phyloP scores from a whole-genome alignment of 2,113 vertebrate species.

The Brienomyrus brachyistius region DNA sequence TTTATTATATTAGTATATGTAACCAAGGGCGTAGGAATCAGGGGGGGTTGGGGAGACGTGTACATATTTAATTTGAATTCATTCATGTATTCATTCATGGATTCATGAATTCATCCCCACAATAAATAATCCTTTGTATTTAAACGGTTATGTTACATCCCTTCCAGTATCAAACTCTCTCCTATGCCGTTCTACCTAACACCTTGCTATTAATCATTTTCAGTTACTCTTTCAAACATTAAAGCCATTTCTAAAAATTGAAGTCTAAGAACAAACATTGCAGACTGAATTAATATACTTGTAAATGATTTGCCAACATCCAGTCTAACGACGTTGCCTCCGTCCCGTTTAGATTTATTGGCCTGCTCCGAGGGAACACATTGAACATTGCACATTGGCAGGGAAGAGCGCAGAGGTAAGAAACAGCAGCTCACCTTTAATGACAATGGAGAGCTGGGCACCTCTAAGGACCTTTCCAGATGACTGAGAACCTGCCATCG shows the following conservation, averaged over 20 bases:
- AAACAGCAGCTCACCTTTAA: constrained; percentile 1
- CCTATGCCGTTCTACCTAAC: neutral
- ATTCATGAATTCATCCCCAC: neutral
- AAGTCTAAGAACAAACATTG: neutral
- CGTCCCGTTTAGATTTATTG: constrained; percentile 65
- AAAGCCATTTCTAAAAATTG: neutral
- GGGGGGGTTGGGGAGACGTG: neutral
- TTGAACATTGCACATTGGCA: constrained; percentile 66
- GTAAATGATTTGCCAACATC: neutral
- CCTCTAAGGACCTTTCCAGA: neutral
- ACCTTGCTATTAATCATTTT: neutral
- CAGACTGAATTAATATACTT: neutral
- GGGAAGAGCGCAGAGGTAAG: constrained; percentile 71
- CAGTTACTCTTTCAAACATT: neutral
- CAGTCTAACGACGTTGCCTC: neutral
- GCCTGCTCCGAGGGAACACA: constrained; percentile 65
- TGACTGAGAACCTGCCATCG: neutral
- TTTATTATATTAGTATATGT: neutral
- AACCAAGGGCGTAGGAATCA: neutral
- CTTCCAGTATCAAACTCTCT: neutral
- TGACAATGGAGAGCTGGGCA: neutral
- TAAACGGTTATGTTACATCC: neutral
- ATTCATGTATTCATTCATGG: neutral
- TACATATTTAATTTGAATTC: neutral
- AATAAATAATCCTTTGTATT: neutral